These are phyloP conservation scores for Harpagoxenus sublaevis DNA, from an alignment of 2,888 invertebrate genomes.

Conservation along the genomic window DNA sequence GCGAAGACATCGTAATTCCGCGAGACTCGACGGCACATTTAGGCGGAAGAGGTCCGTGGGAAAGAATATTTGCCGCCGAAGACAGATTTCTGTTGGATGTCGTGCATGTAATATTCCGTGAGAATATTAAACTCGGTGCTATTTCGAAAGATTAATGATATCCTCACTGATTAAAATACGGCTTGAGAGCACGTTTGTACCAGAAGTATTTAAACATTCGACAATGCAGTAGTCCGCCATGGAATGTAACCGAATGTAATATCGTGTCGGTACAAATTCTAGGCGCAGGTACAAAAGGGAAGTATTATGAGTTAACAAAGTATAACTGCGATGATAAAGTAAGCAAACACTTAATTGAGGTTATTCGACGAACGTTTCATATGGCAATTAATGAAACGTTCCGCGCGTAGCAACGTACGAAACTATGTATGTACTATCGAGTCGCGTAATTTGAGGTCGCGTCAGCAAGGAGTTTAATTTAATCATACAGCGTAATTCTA, in stretches of 20 bases:
- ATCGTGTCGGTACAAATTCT: constrained; percentile 11
- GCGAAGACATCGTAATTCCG: not conserved
- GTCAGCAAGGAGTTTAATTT: constrained; percentile 43
- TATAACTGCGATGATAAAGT: constrained; percentile 23
- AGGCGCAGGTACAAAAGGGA: not conserved
- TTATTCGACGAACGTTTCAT: constrained; percentile 34
- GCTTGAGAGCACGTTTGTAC: not conserved
- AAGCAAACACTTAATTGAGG: constrained; percentile 43
- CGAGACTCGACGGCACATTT: constrained; percentile 22
- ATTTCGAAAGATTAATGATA: constrained; percentile 27
- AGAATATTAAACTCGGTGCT: constrained; percentile 41
- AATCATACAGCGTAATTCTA: constrained; percentile 25
- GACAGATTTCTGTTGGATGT: constrained; percentile 52
- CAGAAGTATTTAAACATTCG: constrained; percentile 10
- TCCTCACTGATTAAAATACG: constrained; percentile 13
- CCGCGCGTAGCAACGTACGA: constrained; percentile 19
- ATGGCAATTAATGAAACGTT: constrained; percentile 30
- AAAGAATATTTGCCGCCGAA: constrained; percentile 53
- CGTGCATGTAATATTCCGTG: constrained; percentile 33
- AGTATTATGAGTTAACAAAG: constrained; percentile 14
- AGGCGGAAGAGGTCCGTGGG: constrained; percentile 17
- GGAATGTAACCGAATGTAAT: constrained; percentile 8
- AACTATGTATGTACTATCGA: constrained; percentile 40
- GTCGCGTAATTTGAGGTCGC: constrained; percentile 20
- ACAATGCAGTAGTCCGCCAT: not conserved